Base-by-base conservation (phyloP, 2,797 vertebrate species). In the Cichlasoma orientale region DNA sequence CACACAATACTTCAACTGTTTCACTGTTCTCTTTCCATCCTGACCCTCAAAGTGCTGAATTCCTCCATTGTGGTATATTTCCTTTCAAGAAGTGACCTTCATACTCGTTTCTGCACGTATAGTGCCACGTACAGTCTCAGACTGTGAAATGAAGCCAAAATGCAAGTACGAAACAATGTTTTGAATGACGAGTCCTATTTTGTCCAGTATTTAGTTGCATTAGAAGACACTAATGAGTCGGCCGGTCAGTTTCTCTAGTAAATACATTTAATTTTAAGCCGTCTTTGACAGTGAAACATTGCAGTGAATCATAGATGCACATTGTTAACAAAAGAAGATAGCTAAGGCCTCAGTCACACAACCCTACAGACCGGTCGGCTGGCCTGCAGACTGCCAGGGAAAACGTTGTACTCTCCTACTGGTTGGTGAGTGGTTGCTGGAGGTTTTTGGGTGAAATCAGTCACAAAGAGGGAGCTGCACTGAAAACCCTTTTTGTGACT, bases 1-100 rank as follows among this genome's bases (percentile, higher is more conserved):
- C 36, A 0, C 73, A 53, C 25, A 50, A 50, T 23, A 27, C 55
- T 47, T 0, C 14, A 47, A 47, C 44, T 47, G 44, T 41, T 54
- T 52, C 11, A 11, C 10, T 38, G 59, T 21, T 33, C 36, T n/a
- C 52, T 19, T 31, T 31, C 18, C 8, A 25, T 63, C 50, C 38
- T 1, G 41, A 74, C 27, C 71, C 27, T 57, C 23, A 44, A 73
- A 74, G 41, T 4, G 14, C 47, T 25, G n/a, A 21, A 16, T 3
- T 59, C 61, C 31, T 25, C 55, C 4, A 0, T 41, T 27, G 38
- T 12, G 61, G 54, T 33, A 47, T 10, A 38, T 61, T 56, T 50
- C 66, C 27, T 56, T 50, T n/a, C 79, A 72, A 4, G 23, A 19
- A 12, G 61, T 66, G 61, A 66, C 38, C 16, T 41, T 66, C 9